Base-by-base conservation (phyloP, 2,888 invertebrate genomes). In the Rotaria magnacalcarata region DNA sequence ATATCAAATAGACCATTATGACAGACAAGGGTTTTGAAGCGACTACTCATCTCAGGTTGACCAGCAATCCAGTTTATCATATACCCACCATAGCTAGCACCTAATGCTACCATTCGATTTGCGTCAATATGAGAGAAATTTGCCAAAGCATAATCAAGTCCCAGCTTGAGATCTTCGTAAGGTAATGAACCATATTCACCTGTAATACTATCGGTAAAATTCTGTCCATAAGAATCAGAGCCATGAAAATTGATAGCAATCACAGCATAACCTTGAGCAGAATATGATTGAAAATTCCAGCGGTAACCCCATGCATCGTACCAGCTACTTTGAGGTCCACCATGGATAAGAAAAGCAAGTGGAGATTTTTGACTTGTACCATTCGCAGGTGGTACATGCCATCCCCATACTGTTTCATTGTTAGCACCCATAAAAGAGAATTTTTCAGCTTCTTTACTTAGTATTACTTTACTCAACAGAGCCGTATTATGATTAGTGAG, bases 51-150 rank as follows among this genome's bases (percentile, higher is more conserved):
- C 19, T 67, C 67, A 11, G 67, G 67, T 27, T 67, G 67, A 14
- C 67, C 67, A 67, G 67, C 67, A 34, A 67, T 34, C 67, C 67
- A 67, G 16, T 67, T 67, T 11, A 67, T 67, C 67, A 67, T 67
- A 34, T 27, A 67, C 16, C 67, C 67, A 34, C 67, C 67, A 67
- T 34, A 67, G 27, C 67, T 67, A 67, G 67, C 67, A 16, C 67
- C 67, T 3, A 67, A 67, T 16, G 67, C 67, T 27, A 27, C 67
- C 5, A 27, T 4, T 34, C 67, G 67, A 5, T 6, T 67, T 4
- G 0, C 2, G 34, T 67, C 34, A 6, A 67, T 67, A 34, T 16
- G 0, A 27, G 60, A 11, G 34, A 5, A 67, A 5, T 2, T 11
- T 2, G 11, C 14, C 16, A 67, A 3, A 67, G 67, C 67, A 16